A percentile compares a stretch with the other conserved stretches of the same genome.
Conservation (phyloP, 2,797 vertebrate species). For the Chelidonichthys spinosus region DNA sequence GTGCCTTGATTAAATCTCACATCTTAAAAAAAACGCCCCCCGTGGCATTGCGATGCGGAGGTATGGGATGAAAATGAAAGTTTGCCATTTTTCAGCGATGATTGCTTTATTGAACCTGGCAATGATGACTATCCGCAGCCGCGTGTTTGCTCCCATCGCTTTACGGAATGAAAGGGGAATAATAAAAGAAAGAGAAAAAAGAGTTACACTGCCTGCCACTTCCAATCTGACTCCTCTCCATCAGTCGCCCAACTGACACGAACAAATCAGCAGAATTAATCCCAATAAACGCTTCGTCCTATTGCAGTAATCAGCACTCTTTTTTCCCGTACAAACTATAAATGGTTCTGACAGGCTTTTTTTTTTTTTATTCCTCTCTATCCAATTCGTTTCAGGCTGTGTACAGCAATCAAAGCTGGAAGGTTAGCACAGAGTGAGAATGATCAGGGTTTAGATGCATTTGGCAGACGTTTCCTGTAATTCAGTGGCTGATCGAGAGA, state of each 20-base stretch:
- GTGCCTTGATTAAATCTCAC: constrained; percentile 81
- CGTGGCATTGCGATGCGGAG: constrained; percentile 54
- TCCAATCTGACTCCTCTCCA: constrained; percentile 57
- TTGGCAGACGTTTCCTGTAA: constrained; percentile 76
- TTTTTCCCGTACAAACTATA: constrained; percentile 74
- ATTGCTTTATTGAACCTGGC: constrained; percentile 77
- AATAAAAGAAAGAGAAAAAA: constrained; percentile 24
- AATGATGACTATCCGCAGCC: constrained; percentile 63
- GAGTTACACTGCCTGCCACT: constrained; percentile 34
- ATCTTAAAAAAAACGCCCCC: constrained; percentile 56
- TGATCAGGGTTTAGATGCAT: constrained; percentile 70
- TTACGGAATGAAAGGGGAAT: constrained; percentile 38
- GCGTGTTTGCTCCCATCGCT: constrained; percentile 26
- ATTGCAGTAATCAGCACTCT: constrained; percentile 71
- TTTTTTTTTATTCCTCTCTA: constrained; percentile 12
- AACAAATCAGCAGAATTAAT: constrained; percentile 77
- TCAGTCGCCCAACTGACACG: constrained; percentile 61
- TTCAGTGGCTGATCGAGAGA: constrained; percentile 71
- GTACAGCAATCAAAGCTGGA: constrained; percentile 56
- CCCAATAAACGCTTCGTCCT: constrained; percentile 71
- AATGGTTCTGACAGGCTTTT: constrained; percentile 58
- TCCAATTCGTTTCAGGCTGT: constrained; percentile 54
- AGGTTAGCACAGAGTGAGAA: constrained; percentile 55
- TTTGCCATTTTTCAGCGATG: constrained; percentile 74
- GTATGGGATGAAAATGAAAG: constrained; percentile 62